phyloP scores from a whole-genome alignment of 1,140 invertebrate species.

The fruit fly (Drosophila melanogaster) region DNA sequence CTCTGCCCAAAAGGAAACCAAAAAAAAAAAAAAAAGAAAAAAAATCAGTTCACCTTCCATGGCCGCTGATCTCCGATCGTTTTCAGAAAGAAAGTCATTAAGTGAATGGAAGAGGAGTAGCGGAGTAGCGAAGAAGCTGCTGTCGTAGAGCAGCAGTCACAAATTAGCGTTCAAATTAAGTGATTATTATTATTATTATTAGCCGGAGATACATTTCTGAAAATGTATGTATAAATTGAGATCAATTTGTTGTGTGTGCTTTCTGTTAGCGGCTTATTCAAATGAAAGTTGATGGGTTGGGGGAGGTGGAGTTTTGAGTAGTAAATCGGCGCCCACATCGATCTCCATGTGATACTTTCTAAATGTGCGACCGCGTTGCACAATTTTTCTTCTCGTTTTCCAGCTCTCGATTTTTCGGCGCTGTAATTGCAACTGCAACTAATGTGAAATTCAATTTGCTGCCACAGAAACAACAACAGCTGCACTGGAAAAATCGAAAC shows the following conservation, averaged over 20 bases:
- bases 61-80: slow-evolving; percentile 16
- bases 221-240: slow-evolving; percentile 33
- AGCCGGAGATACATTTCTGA: slow-evolving; percentile 41
- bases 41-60: slow-evolving; percentile 70
- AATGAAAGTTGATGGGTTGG: slow-evolving; percentile 59
- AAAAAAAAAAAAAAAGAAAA: slow-evolving; percentile 16
- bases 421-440: slow-evolving; percentile 57
- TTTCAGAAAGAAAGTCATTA: slow-evolving; percentile 77
- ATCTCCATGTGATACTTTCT: slow-evolving; percentile 47
- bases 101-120: slow-evolving; percentile 53
- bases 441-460: slow-evolving; percentile 63
- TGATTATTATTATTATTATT: slow-evolving; percentile 74
- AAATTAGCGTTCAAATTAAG: slow-evolving; percentile 81
- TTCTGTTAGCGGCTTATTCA: slow-evolving; percentile 64
- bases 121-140: slow-evolving; percentile 20
- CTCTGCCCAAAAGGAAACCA: slow-evolving; percentile 22
- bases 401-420: slow-evolving; percentile 15
- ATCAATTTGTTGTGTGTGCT: slow-evolving; percentile 51
- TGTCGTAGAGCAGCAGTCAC: slow-evolving; percentile 23
- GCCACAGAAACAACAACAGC: slow-evolving; percentile 35
- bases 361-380: slow-evolving; percentile 59
- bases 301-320: not conserved
- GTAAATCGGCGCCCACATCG: slow-evolving; percentile 29
- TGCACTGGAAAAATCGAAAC: slow-evolving; percentile 8
- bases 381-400: slow-evolving; percentile 52